These are phyloP conservation scores for Chloebia gouldiae DNA, from an alignment of 2,113 vertebrate genomes.

Conservation along the genomic window DNA sequence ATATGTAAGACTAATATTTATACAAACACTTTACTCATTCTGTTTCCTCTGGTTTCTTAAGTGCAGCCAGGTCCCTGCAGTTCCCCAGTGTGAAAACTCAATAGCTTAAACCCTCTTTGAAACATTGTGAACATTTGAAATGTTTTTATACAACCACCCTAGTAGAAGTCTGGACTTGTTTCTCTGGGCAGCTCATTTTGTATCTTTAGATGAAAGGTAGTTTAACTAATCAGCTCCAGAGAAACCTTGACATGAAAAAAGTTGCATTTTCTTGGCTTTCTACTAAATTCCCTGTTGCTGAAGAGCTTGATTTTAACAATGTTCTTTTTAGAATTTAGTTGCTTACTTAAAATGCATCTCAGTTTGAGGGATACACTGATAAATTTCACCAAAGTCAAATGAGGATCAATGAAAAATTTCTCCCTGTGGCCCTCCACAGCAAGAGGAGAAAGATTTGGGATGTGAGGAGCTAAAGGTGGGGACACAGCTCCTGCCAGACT, in stretches of 20 bases:
- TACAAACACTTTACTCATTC: neutral
- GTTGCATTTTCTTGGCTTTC: neutral
- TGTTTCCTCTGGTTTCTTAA: neutral
- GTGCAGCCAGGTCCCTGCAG: neutral
- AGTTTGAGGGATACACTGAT: neutral
- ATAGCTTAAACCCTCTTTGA: neutral
- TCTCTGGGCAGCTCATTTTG: constrained; percentile 13
- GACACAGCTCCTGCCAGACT: neutral
- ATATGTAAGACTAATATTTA: neutral
- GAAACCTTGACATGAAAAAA: neutral
- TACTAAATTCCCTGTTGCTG: neutral
- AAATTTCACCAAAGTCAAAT: neutral
- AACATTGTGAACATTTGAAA: neutral
- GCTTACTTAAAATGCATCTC: neutral
- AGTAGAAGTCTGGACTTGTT: neutral
- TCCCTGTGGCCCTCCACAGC: neutral
- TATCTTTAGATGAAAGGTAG: neutral
- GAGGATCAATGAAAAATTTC: neutral
- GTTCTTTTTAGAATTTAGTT: neutral
- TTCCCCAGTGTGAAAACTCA: neutral
- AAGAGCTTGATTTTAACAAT: neutral
- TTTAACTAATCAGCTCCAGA: neutral
- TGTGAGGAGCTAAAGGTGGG: neutral
- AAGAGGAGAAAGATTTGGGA: neutral
- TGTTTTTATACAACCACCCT: neutral